Evolutionary conservation across 2,113 vertebrate species (phyloP).

Genomic region (Monopterus albus): DNA sequence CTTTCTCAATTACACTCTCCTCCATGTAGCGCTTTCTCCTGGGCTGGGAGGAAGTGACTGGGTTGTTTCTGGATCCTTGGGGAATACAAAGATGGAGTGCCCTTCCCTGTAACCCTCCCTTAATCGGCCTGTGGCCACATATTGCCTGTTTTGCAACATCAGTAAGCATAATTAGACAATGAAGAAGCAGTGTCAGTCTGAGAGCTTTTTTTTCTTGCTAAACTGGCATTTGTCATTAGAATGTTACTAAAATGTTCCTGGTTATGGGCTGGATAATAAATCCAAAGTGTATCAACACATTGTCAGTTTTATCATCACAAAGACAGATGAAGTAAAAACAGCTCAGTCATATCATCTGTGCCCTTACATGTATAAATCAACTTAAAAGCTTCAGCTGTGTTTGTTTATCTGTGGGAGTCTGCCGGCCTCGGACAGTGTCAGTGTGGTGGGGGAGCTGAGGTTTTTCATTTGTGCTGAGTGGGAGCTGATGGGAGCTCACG

Average conservation of each 20-base stretch:
- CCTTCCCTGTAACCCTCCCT: slow-evolving; percentile 83
- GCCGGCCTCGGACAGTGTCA: slow-evolving; percentile 26
- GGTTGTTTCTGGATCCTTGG: slow-evolving; percentile 77
- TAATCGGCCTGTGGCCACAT: slow-evolving; percentile 22
- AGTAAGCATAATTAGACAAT: slow-evolving; percentile 17
- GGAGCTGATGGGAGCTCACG: slow-evolving; percentile 62
- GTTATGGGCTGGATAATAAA: not conserved
- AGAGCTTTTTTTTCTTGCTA: not conserved
- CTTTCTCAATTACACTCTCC: slow-evolving; percentile 24
- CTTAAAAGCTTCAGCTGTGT: slow-evolving; percentile 67
- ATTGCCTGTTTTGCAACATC: slow-evolving; percentile 10
- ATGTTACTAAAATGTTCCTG: slow-evolving; percentile 6
- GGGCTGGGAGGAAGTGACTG: slow-evolving; percentile 78
- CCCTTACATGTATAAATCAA: slow-evolving; percentile 54
- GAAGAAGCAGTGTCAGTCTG: too few species aligned
- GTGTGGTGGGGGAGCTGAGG: slow-evolving; percentile 24
- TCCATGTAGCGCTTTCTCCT: slow-evolving; percentile 63
- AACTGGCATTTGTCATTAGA: not conserved
- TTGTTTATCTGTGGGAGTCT: slow-evolving; percentile 59
- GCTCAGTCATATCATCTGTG: slow-evolving; percentile 5
- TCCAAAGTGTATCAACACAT: not conserved
- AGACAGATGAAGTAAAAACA: slow-evolving; percentile 32
- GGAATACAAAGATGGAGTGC: slow-evolving; percentile 75
- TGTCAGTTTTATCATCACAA: not conserved
- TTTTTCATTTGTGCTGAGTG: slow-evolving; percentile 59